Evolutionary conservation across 2,888 invertebrate species (phyloP), one percentile per base, ranked within the genome.

Genomic region (Cephus runcator): DNA sequence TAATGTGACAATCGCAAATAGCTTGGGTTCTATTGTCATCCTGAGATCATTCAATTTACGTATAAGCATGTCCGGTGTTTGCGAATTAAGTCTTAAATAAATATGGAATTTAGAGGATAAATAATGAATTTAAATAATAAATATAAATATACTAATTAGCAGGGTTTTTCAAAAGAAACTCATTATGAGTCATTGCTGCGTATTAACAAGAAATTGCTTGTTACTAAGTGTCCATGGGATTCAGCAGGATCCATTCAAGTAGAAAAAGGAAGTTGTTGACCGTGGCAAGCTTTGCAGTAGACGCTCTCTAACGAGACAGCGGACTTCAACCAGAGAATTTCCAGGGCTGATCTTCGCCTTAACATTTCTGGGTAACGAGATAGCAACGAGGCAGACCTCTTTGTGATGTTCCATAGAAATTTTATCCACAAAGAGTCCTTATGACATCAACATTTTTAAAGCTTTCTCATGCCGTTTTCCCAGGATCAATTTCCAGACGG

Each of bases 341-440:
- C 31, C 71, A 56, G 36, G n/a, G 56, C 31, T 73, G 76, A 75
- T 75, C 73, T 78, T 76, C 76, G 31, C 76, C 76, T 73, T 69
- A 73, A 69, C 69, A 36, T 34, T 11, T 11, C 69, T 12, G 33
- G n/a, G 1, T 34, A 75, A 11, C 23, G 33, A 23, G 30, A 69
- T 69, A n/a, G 76, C 69, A 76, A 73, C 30, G 69, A 69, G 69
- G 9, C 4, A 40, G 40, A 1, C 23, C 23, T 40, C 40, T 34
- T 15, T 40, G 40, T 6, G 15, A 40, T 9, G 15, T 15, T 1
- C 4, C 1, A 40, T 40, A 40, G 23, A 40, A 40, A 40, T 40
- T 15, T 15, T 0, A 15, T 15, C 6, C 15, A 40, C 2, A 40
- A 40, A 15, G 1, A 40, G 12, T 36, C 36, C 12, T 15, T 2